Evolutionary conservation across 2,113 vertebrate species (phyloP).

Genomic region (Rana temporaria): DNA sequence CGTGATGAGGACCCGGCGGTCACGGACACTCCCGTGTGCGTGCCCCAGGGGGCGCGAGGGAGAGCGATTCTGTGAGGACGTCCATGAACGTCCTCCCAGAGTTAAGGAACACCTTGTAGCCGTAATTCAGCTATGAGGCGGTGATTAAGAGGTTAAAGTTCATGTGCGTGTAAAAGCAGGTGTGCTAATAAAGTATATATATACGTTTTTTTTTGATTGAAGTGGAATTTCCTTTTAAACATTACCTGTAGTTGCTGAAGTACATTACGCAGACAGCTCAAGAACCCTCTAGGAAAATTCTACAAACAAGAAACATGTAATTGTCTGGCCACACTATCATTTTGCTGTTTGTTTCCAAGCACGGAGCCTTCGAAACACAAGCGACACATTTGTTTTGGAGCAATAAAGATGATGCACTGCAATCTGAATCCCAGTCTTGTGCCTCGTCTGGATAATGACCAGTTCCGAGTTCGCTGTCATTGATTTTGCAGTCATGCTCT

Average conservation of each 20-base stretch:
- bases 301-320: not conserved
- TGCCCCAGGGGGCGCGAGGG: too few species aligned
- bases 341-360: conserved; percentile 26
- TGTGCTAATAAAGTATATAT: too few species aligned
- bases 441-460: conserved; percentile 52
- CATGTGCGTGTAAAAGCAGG: too few species aligned
- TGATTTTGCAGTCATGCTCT: conserved; percentile 59
- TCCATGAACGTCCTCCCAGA: too few species aligned
- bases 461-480: conserved; percentile 53
- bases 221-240: too few species aligned
- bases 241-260: not conserved
- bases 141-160: too few species aligned
- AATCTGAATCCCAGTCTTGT: conserved; percentile 35
- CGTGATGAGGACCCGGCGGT: too few species aligned
- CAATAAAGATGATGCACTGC: conserved; percentile 26
- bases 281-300: not conserved
- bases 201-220: too few species aligned
- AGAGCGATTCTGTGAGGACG: too few species aligned
- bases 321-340: conserved; percentile 21
- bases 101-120: too few species aligned
- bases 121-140: too few species aligned
- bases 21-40: too few species aligned
- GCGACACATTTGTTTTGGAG: conserved; percentile 31
- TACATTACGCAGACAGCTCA: not conserved
- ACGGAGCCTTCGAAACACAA: conserved; percentile 15